Evolutionary conservation across 2,888 invertebrate genomes (phyloP).

Genomic region (Zaprionus bogoriensis): DNA sequence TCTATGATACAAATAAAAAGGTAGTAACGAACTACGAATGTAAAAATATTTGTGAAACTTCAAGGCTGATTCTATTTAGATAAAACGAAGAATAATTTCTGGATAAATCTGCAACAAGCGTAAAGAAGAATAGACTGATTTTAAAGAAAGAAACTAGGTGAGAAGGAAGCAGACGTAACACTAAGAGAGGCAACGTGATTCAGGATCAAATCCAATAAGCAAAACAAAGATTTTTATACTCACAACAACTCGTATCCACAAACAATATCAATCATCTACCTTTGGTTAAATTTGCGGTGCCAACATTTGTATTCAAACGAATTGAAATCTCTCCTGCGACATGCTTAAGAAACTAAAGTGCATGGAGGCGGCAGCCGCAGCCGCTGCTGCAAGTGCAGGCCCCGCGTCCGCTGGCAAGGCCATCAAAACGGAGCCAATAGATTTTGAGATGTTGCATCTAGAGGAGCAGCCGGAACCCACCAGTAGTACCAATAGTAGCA

Average conservation of each 20-base stretch:
- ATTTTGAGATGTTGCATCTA: conserved; percentile 76
- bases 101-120: conserved; percentile 61
- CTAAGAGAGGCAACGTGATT: conserved; percentile 54
- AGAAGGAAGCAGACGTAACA: conserved; percentile 11
- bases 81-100: conserved; percentile 47
- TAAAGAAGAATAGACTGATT: conserved; percentile 80
- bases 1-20: conserved; percentile 45
- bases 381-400: conserved; percentile 27
- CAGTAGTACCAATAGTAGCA: conserved; percentile 33
- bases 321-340: no score
- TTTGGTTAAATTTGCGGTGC: background rate
- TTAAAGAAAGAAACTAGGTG: conserved; percentile 51
- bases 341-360: conserved; percentile 82
- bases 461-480: conserved; percentile 40
- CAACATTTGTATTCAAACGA: conserved; percentile 4
- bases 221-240: conserved; percentile 32
- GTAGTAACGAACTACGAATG: conserved; percentile 16
- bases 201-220: conserved; percentile 70
- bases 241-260: no score
- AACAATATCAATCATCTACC: conserved; percentile 10
- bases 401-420: conserved; percentile 53
- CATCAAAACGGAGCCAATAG: conserved; percentile 82
- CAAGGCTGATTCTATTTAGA: conserved; percentile 76
- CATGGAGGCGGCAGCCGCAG: conserved; percentile 68
- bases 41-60: conserved; percentile 71